phyloP scores from a whole-genome alignment of 2,888 invertebrate species.

The Melanotus villosus region DNA sequence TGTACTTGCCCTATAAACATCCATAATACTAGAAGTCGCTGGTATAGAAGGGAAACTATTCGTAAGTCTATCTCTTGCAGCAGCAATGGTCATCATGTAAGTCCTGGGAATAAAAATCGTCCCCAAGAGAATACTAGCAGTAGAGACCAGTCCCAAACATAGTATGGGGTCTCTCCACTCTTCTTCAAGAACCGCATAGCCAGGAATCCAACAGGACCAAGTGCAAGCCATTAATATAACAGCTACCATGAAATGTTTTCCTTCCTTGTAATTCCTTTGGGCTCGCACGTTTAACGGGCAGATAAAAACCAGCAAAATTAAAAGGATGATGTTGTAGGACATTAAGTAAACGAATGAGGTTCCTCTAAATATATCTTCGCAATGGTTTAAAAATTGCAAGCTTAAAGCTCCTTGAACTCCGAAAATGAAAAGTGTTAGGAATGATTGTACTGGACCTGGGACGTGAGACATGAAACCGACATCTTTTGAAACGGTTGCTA shows the following conservation, averaged over 20 bases:
- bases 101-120: conserved; percentile 79
- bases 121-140: conserved; percentile 75
- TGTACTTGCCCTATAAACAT: conserved; percentile 65
- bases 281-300: conserved; percentile 76
- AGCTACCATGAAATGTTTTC: conserved; percentile 72
- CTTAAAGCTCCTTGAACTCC: conserved; percentile 74
- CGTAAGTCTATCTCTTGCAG: conserved; percentile 74
- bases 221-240: conserved; percentile 71
- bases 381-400: conserved; percentile 68
- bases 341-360: conserved; percentile 68
- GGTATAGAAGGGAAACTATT: conserved; percentile 70
- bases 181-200: conserved; percentile 70
- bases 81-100: conserved; percentile 77
- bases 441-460: conserved; percentile 78
- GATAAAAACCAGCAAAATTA: conserved; percentile 72
- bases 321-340: conserved; percentile 76
- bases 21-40: conserved; percentile 67
- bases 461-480: conserved; percentile 79
- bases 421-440: conserved; percentile 76
- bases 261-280: conserved; percentile 79
- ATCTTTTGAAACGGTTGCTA: conserved; percentile 77
- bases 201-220: conserved; percentile 75
- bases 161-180: conserved; percentile 74
- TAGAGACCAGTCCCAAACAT: conserved; percentile 74
- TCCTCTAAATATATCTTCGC: conserved; percentile 69